Evolutionary conservation across 1,140 invertebrate species (phyloP), one percentile per base, ranked within the genome.

Genomic region (Diorhabda carinulata): DNA sequence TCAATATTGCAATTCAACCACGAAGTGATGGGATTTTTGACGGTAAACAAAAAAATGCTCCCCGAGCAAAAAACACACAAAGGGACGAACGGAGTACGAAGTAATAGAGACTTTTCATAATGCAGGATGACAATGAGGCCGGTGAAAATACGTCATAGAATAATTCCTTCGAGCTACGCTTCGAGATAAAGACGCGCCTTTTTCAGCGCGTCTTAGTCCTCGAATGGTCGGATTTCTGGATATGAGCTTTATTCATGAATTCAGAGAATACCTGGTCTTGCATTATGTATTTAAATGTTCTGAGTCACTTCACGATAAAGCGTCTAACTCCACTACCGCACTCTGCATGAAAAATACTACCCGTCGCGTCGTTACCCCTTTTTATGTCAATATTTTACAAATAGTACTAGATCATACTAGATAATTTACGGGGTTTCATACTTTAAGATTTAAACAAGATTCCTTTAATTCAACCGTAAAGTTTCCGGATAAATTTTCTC

Each of bases 181-280:
- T 44, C 44, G 64, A 71, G 62, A 64, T 47, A 68, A 59, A 71
- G 65, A 68, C 65, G 57, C 65, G 57, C 10, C 65, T 65, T 57
- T 65, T 65, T 65, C 64, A 57, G 47, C 56, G 61, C 63, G 57
- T 66, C 62, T 59, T 41, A 65, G 68, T 72, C 64, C 71, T 70
- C 68, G 68, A 70, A 67, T 64, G 70, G 64, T 57, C 47, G 64
- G 52, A 65, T 65, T 65, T 41, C 67, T 70, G 69, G 64, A 75
- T 75, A 75, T 73, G 74, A 75, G 72, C 73, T 75, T 75, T 75
- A 75, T 75, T 75, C 74, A 75, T 75, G 74, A 75, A 75, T 71
- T 67, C 72, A 71, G 62, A 70, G 64, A 70, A 72, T 75, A 75
- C 74, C 74, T 75, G 74, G 72, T 61, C 70, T 68, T 74, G 71